These are phyloP conservation scores for Phymanthus crucifer DNA, from an alignment of 92 coral and sea anemone species.

Conservation along the genomic window DNA sequence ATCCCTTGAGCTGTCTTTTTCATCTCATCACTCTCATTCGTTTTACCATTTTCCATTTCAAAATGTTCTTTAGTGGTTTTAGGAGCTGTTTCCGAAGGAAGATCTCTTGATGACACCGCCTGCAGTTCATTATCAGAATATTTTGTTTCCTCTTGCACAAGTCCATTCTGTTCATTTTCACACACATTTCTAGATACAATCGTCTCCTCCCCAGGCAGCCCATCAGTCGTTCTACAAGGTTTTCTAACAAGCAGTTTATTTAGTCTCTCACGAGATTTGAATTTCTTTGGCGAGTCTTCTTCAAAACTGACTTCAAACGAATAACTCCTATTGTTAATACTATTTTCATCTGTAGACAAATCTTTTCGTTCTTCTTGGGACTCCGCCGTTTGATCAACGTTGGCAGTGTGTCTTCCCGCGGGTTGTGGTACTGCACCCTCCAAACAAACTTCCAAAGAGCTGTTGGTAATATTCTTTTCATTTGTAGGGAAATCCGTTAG, in stretches of 20 bases:
- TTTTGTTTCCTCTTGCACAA: background rate
- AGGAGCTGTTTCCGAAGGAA: background rate
- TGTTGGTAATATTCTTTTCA: background rate
- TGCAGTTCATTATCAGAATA: background rate
- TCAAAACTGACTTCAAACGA: slow-evolving; percentile 38
- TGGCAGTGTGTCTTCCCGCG: background rate
- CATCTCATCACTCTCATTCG: background rate
- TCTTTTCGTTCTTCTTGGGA: background rate
- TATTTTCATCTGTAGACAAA: background rate
- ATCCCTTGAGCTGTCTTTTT: slow-evolving; percentile 14
- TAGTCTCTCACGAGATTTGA: background rate
- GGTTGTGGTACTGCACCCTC: too few species aligned
- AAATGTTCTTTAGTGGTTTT: background rate
- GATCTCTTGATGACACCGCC: too few species aligned
- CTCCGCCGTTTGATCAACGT: background rate
- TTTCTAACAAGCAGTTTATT: slow-evolving; percentile 1
- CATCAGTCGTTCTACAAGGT: background rate
- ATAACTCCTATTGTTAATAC: background rate
- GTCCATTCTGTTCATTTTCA: background rate
- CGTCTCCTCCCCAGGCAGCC: background rate
- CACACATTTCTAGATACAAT: background rate
- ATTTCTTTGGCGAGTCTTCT: slow-evolving; percentile 24
- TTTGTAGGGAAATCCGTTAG: background rate
- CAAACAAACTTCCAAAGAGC: slow-evolving; percentile 30
- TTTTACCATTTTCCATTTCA: background rate